A percentile compares a stretch with the other conserved stretches of the same genome.
phyloP scores from a whole-genome alignment of 1,140 invertebrate genomes.

The Pseudomyrmex concolor region DNA sequence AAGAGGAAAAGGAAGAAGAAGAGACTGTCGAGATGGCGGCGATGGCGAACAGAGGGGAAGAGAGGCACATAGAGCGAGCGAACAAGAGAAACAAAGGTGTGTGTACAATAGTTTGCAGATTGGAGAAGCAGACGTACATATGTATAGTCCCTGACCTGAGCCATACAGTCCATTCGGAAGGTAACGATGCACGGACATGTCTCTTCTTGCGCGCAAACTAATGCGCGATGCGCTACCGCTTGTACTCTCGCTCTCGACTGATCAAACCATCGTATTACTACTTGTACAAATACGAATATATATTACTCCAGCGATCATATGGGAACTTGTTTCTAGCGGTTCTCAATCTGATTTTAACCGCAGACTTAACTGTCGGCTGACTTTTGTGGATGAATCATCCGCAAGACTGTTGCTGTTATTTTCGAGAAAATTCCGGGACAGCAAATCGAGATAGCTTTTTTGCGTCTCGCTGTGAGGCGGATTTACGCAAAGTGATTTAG shows the following conservation, averaged over 20 bases:
- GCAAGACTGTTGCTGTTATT: neutral
- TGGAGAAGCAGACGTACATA: slow-evolving; percentile 76
- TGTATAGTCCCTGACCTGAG: slow-evolving; percentile 71
- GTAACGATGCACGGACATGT: neutral
- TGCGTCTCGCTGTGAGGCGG: slow-evolving; percentile 3
- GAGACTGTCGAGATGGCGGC: slow-evolving; percentile 1
- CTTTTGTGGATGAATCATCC: slow-evolving; percentile 1
- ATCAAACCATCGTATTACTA: slow-evolving; percentile 77
- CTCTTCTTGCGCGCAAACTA: slow-evolving; percentile 45
- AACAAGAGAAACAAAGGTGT: slow-evolving; percentile 50
- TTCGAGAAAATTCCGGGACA: neutral
- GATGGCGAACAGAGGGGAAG: slow-evolving; percentile 3
- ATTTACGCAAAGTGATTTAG: neutral
- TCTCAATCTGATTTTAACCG: slow-evolving; percentile 18
- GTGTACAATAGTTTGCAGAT: slow-evolving; percentile 77
- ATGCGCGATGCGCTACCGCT: neutral
- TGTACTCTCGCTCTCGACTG: slow-evolving; percentile 7
- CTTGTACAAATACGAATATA: slow-evolving; percentile 80
- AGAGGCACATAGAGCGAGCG: slow-evolving; percentile 31
- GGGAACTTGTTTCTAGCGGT: slow-evolving; percentile 13
- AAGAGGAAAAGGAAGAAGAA: slow-evolving; percentile 46
- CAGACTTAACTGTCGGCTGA: neutral
- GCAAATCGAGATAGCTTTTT: slow-evolving; percentile 29
- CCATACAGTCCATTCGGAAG: slow-evolving; percentile 65
- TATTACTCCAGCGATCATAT: neutral